Conservation (phyloP, 2,113 vertebrate species). For the Malurus cyaneus region DNA sequence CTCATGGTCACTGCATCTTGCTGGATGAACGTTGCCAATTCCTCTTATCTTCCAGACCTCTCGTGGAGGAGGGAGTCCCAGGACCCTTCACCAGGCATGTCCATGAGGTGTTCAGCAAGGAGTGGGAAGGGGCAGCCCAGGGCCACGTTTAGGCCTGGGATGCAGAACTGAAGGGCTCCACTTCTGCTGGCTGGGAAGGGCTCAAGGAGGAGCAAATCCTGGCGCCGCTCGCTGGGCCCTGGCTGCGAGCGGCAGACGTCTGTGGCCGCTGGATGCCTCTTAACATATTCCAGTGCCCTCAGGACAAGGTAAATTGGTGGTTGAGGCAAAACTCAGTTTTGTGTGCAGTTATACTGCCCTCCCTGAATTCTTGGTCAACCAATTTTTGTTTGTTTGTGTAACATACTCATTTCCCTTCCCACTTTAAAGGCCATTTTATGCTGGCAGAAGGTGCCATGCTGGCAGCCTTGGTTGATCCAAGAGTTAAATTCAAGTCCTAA, state of each 20-base stretch:
- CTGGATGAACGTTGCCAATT: neutral
- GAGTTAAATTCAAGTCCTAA: neutral
- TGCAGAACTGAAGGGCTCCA: neutral
- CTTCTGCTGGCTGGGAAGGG: neutral
- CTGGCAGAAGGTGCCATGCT: slow-evolving; percentile 15
- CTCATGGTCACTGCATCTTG: neutral
- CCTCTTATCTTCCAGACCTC: neutral
- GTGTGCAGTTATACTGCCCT: slow-evolving; percentile 34
- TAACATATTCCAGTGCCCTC: slow-evolving; percentile 67
- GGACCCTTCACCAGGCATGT: neutral
- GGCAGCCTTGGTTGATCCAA: neutral
- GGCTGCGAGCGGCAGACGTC: neutral
- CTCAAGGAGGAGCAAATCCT: slow-evolving; percentile 4
- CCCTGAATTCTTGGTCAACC: slow-evolving; percentile 65
- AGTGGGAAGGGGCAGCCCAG: neutral
- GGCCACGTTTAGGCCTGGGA: neutral
- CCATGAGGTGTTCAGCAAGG: fast-evolving
- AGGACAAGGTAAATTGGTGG: slow-evolving; percentile 72
- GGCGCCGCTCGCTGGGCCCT: neutral
- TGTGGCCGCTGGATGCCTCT: slow-evolving; percentile 65
- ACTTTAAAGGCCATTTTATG: slow-evolving; percentile 47
- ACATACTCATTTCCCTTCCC: slow-evolving; percentile 39
- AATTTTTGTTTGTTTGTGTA: slow-evolving; percentile 63
- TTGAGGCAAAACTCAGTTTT: slow-evolving; percentile 59
- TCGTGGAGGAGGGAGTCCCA: neutral